Conservation (phyloP, 2,888 invertebrate genomes). For the Leistus spinibarbis region DNA sequence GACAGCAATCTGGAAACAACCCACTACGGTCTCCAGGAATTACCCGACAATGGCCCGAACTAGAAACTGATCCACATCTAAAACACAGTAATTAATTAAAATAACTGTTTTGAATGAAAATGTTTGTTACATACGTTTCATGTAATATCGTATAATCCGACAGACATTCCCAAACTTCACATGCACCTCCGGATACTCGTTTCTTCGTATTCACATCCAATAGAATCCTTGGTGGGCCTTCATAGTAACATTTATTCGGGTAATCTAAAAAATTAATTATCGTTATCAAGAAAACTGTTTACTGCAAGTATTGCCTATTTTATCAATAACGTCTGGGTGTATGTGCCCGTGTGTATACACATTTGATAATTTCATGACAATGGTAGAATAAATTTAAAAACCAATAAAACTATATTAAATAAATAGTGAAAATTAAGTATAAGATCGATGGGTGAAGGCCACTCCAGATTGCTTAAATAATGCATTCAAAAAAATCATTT, state of each 20-base stretch:
- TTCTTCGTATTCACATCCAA: slow-evolving; percentile 14
- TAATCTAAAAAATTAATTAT: slow-evolving; percentile 7
- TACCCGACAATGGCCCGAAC: not conserved
- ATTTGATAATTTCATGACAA: no score
- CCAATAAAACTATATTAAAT: no score
- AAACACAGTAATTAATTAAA: not conserved
- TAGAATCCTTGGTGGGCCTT: slow-evolving; percentile 13
- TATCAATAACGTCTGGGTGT: no score
- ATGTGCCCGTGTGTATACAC: no score
- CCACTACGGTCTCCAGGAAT: slow-evolving; percentile 12
- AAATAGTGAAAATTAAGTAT: no score
- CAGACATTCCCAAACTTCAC: slow-evolving; percentile 2
- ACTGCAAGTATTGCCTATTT: no score
- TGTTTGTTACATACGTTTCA: slow-evolving; percentile 12
- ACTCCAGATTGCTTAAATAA: no score
- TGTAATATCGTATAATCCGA: not conserved
- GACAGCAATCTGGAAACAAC: slow-evolving; percentile 13
- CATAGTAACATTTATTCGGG: slow-evolving; percentile 25
- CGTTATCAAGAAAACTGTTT: not conserved
- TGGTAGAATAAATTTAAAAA: no score
- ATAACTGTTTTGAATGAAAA: not conserved
- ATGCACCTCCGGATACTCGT: slow-evolving; percentile 11
- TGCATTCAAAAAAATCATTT: no score
- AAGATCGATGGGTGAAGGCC: no score
- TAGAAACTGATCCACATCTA: slow-evolving; percentile 8